phyloP scores from a whole-genome alignment of 2,888 invertebrate genomes.

The Latheticus oryzae region DNA sequence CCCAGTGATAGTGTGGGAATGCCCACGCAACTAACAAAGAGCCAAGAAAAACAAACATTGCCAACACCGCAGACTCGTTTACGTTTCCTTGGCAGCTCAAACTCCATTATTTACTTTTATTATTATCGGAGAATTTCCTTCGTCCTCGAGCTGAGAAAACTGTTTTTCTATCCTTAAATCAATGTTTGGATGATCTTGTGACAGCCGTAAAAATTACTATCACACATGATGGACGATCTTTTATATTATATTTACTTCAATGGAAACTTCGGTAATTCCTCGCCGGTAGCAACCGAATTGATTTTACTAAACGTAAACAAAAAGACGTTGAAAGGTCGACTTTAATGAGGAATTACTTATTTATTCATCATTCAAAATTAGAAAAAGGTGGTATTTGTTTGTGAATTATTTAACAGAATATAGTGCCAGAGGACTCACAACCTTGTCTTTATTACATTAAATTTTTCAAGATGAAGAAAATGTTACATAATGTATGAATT shows the following conservation, averaged over 20 bases:
- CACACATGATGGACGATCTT: slow-evolving; percentile 15
- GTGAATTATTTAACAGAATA: slow-evolving; percentile 12
- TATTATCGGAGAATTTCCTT: slow-evolving; percentile 23
- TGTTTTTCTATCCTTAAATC: slow-evolving; percentile 21
- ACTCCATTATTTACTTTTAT: slow-evolving; percentile 33
- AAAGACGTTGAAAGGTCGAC: slow-evolving; percentile 1
- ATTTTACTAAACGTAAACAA: slow-evolving; percentile 14
- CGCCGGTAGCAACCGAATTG: slow-evolving; percentile 2
- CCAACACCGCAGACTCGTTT: slow-evolving; percentile 27
- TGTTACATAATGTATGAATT: slow-evolving; percentile 31
- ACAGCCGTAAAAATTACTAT: slow-evolving; percentile 21
- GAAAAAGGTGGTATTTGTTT: slow-evolving; percentile 21
- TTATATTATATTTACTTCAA: slow-evolving; percentile 13
- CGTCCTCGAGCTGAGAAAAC: slow-evolving; percentile 18
- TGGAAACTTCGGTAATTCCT: slow-evolving; percentile 4
- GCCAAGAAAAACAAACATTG: slow-evolving; percentile 24
- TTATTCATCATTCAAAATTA: slow-evolving; percentile 16
- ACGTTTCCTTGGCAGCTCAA: slow-evolving; percentile 31
- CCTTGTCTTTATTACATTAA: slow-evolving; percentile 28
- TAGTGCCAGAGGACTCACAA: slow-evolving; percentile 24
- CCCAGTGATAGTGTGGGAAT: slow-evolving; percentile 15
- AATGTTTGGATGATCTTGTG: slow-evolving; percentile 17
- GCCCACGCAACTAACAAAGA: slow-evolving; percentile 25
- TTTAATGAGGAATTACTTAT: slow-evolving; percentile 16
- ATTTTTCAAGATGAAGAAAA: slow-evolving; percentile 13